Conservation (phyloP, 53 echinoderm and acorn worm genomes). For the Antedon mediterranea region DNA sequence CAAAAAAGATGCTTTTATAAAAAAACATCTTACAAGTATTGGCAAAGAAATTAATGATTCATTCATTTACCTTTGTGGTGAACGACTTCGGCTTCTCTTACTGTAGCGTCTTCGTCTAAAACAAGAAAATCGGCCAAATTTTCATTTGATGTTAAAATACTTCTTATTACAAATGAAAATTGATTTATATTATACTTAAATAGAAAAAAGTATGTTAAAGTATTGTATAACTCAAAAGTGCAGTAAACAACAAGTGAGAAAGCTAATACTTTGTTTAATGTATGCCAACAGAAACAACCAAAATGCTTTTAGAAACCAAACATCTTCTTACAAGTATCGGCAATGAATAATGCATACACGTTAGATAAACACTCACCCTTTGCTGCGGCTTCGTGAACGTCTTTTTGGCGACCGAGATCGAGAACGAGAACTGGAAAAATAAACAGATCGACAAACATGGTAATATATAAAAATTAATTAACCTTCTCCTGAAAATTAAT, state of each 20-base stretch:
- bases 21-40: not conserved
- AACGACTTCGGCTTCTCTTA: no score
- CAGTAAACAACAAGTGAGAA: not conserved
- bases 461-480: no score
- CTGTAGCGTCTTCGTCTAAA: no score
- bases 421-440: not conserved
- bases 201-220: not conserved
- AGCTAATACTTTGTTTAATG: not conserved
- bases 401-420: not conserved
- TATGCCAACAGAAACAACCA: not conserved
- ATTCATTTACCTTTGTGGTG: no score
- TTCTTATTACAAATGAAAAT: no score
- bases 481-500: no score
- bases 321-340: not conserved
- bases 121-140: no score
- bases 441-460: not conserved
- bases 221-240: not conserved
- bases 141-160: no score
- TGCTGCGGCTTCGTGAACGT: not conserved
- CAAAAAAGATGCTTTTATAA: not conserved
- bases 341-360: no score
- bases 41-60: no score
- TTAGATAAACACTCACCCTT: not conserved
- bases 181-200: not conserved
- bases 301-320: not conserved